Percentiles rank a stretch among this genome's conserved stretches.
Evolutionary conservation across 2,113 vertebrate genomes (phyloP).

Genomic region (Phainopepla nitens): DNA sequence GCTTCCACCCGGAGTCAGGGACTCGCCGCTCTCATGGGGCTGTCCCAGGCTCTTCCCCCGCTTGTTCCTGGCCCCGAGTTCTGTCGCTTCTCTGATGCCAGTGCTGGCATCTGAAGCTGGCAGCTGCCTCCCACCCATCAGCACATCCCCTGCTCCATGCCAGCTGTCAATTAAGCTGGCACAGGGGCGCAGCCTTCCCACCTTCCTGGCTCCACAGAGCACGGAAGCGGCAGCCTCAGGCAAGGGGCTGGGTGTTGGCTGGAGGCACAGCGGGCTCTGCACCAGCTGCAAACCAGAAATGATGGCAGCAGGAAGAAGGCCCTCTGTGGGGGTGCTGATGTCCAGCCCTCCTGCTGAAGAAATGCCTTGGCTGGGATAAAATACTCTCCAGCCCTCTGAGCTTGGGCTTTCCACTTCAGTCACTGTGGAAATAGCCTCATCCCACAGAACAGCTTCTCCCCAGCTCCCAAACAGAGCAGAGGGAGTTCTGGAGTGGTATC

Average conservation of each 20-base stretch:
- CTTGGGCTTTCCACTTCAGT: neutral
- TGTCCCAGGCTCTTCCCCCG: neutral
- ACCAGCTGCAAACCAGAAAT: neutral
- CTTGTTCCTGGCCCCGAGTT: neutral
- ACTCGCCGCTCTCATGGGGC: neutral
- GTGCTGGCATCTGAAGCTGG: neutral
- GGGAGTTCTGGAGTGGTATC: neutral
- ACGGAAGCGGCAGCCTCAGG: neutral
- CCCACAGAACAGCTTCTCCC: neutral
- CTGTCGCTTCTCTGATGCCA: neutral
- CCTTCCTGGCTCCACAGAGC: neutral
- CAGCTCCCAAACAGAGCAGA: neutral
- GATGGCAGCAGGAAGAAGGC: neutral
- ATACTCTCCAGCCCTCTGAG: neutral
- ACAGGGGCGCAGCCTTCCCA: neutral
- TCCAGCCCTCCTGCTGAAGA: neutral
- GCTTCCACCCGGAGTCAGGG: neutral
- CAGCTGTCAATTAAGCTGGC: neutral
- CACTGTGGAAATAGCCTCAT: neutral
- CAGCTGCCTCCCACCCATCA: constrained; percentile 3
- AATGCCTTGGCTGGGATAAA: neutral
- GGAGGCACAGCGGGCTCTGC: neutral
- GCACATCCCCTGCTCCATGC: neutral
- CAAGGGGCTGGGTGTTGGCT: neutral
- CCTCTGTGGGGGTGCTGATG: neutral